These are phyloP conservation scores for Mongoloraphidia duomilia DNA, from an alignment of 2,888 invertebrate species.

Conservation along the genomic window DNA sequence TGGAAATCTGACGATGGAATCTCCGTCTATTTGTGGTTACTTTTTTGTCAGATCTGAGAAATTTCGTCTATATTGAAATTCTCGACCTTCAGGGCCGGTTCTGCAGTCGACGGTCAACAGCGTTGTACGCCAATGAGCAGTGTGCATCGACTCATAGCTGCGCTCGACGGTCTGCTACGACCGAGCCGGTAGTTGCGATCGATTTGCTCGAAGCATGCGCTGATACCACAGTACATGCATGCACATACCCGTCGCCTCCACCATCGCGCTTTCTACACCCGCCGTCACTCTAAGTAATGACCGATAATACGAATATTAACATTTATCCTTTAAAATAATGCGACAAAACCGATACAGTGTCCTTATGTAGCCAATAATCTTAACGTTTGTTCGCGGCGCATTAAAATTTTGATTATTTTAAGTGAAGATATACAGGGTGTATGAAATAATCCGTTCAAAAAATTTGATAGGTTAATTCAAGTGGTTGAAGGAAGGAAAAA, in stretches of 20 bases:
- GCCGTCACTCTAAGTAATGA: conserved; percentile 7
- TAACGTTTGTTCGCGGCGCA: no score
- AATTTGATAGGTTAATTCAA: no score
- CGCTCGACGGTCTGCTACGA: background rate
- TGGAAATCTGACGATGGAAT: no score
- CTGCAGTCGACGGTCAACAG: background rate
- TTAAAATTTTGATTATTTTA: no score
- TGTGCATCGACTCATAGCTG: conserved; percentile 23
- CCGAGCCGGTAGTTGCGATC: conserved; percentile 33
- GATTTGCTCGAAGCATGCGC: conserved; percentile 16
- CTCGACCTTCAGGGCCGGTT: background rate
- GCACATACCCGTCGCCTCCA: conserved; percentile 20
- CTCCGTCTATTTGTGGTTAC: background rate
- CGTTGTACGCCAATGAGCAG: conserved; percentile 16
- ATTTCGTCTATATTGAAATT: conserved; percentile 1
- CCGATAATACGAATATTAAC: no score
- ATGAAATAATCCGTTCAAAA: no score
- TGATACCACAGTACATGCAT: conserved; percentile 24
- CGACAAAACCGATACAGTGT: no score
- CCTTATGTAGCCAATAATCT: no score
- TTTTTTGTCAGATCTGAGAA: conserved; percentile 1
- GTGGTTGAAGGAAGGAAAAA: no score
- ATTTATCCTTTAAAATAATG: no score
- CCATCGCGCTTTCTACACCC: conserved; percentile 23
- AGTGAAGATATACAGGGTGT: no score